Evolutionary conservation across 2,888 invertebrate species (phyloP).

Genomic region (Spatulosminthurus flaviceps): DNA sequence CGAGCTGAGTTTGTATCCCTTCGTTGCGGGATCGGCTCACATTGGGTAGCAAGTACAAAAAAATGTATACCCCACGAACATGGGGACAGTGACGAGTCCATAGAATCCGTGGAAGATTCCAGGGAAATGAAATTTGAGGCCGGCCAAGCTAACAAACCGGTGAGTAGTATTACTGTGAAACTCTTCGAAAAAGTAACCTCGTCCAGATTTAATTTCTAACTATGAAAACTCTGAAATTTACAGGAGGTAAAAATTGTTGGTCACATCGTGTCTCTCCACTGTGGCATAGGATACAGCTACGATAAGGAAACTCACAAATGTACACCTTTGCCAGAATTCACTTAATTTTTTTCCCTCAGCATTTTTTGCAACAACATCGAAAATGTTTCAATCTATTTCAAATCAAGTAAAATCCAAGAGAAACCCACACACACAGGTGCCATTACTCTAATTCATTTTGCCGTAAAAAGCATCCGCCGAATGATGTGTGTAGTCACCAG

Average conservation of each 20-base stretch:
- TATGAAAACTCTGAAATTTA: too few relatives aligned
- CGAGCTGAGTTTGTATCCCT: constrained; percentile 28
- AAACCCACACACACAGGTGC: too few relatives aligned
- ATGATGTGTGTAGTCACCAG: too few relatives aligned
- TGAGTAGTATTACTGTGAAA: not conserved
- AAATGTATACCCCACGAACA: constrained; percentile 1
- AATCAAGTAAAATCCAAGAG: too few relatives aligned
- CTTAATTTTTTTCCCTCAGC: too few relatives aligned
- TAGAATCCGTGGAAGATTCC: not conserved
- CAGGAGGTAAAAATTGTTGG: not conserved
- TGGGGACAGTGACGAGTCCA: not conserved
- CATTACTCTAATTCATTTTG: too few relatives aligned
- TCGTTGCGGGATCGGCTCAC: constrained; percentile 32
- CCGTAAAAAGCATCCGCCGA: too few relatives aligned
- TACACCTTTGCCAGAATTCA: not conserved
- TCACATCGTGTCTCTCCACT: constrained; percentile 21
- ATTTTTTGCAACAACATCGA: too few relatives aligned
- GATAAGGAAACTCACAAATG: constrained; percentile 23
- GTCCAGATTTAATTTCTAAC: too few relatives aligned
- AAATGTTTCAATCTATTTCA: too few relatives aligned
- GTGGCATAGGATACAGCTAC: constrained; percentile 28
- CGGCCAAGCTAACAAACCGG: not conserved
- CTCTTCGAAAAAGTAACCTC: not conserved
- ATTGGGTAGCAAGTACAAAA: constrained; percentile 19
- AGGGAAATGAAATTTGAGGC: not conserved